A percentile compares a stretch with the other conserved stretches of the same genome.
Evolutionary conservation across 2,113 vertebrate species (phyloP).

Genomic region (Pluvialis apricaria): DNA sequence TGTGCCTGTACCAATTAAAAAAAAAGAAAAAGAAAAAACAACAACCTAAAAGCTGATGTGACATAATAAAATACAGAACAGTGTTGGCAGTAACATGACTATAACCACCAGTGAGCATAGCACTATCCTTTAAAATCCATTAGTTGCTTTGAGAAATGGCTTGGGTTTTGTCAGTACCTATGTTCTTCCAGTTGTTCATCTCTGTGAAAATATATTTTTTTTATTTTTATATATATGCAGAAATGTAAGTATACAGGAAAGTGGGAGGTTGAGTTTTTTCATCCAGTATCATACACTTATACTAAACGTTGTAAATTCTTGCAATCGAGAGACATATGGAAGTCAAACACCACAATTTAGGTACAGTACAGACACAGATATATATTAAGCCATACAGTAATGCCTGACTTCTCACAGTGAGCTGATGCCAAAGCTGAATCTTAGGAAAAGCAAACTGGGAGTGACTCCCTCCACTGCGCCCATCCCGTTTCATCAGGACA

Average conservation of each 20-base stretch:
- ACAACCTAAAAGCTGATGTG: neutral
- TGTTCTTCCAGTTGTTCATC: neutral
- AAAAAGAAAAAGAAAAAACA: neutral
- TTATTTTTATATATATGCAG: neutral
- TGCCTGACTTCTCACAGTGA: neutral
- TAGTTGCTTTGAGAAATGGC: neutral
- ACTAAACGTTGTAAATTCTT: neutral
- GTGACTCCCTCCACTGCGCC: neutral
- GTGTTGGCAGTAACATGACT: neutral
- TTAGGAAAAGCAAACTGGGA: neutral
- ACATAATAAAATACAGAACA: neutral
- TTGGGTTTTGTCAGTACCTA: neutral
- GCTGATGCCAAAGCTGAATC: neutral
- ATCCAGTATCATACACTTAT: neutral
- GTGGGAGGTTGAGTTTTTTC: neutral
- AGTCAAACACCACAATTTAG: neutral
- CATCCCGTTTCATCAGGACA: neutral
- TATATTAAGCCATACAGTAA: neutral
- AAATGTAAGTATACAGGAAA: neutral
- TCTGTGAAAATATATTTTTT: neutral
- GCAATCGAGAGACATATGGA: neutral
- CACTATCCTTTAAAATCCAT: neutral
- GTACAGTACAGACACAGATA: neutral
- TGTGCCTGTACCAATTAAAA: neutral
- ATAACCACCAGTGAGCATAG: neutral